Evolutionary conservation across 2,113 vertebrate genomes (phyloP).

Genomic region (Paralichthys olivaceus): DNA sequence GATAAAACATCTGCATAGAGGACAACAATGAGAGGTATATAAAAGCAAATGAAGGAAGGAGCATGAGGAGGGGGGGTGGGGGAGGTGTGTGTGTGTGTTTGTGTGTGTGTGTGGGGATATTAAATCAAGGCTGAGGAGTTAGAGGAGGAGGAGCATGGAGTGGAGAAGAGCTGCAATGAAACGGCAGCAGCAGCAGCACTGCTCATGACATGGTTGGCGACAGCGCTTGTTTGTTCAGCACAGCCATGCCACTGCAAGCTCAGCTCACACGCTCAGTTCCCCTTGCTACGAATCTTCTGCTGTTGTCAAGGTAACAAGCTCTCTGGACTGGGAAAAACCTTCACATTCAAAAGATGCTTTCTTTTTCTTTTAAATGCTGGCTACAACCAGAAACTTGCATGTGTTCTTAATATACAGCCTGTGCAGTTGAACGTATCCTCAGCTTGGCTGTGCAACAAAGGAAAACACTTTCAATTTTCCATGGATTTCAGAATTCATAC

Average conservation of each 20-base stretch:
- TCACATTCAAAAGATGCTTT: conserved; percentile 70
- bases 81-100: no score
- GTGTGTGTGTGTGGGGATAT: no score
- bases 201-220: conserved; percentile 80
- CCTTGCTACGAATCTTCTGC: conserved; percentile 72
- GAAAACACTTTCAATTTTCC: neutral
- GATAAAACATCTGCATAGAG: conserved; percentile 9
- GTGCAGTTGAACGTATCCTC: conserved; percentile 26
- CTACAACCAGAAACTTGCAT: conserved; percentile 58
- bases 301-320: conserved; percentile 86
- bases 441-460: conserved; percentile 5
- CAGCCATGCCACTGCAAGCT: conserved; percentile 66
- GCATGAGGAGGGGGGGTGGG: conserved; percentile 2
- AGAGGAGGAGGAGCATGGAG: conserved; percentile 30
- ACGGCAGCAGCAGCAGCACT: conserved; percentile 64
- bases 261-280: conserved; percentile 64
- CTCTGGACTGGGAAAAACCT: conserved; percentile 54
- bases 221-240: conserved; percentile 77
- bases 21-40: conserved; percentile 2
- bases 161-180: conserved; percentile 52
- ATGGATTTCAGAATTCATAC: neutral
- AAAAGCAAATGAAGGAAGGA: conserved; percentile 16
- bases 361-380: conserved; percentile 61
- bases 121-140: conserved; percentile 48
- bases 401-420: conserved; percentile 31